These are phyloP conservation scores for Myotis brandtii DNA, from an alignment of 2,113 vertebrate species.

Conservation along the genomic window DNA sequence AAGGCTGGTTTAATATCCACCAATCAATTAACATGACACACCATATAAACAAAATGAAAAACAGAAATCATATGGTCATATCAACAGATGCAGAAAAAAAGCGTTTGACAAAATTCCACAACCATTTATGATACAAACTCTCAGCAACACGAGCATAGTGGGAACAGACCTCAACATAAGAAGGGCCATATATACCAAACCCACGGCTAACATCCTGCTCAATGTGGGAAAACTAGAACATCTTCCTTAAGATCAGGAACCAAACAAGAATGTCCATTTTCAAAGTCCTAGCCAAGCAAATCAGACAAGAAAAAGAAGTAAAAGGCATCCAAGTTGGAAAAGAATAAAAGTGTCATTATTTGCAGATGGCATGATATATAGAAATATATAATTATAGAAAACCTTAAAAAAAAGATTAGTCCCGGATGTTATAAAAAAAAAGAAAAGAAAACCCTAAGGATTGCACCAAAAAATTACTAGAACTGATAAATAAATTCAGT, in stretches of 20 bases:
- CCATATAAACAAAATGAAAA: neutral
- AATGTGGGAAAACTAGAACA: neutral
- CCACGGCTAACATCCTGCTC: neutral
- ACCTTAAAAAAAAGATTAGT: no score
- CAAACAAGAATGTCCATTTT: neutral
- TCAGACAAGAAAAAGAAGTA: neutral
- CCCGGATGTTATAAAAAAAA: no score
- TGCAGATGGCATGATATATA: neutral
- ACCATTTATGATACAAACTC: neutral
- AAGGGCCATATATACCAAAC: neutral
- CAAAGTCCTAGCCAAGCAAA: neutral
- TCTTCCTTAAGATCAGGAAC: neutral
- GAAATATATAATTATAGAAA: no score
- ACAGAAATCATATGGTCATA: neutral
- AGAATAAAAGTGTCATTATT: neutral
- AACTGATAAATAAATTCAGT: no score
- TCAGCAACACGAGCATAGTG: neutral
- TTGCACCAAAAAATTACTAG: no score
- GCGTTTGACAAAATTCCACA: neutral
- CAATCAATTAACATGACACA: neutral
- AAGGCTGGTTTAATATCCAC: neutral
- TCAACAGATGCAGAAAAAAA: neutral
- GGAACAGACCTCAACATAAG: neutral
- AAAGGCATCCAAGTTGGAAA: neutral
- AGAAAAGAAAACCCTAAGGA: no score